Conservation (phyloP, 2,888 invertebrate genomes). For the Drosophila neonasuta region DNA sequence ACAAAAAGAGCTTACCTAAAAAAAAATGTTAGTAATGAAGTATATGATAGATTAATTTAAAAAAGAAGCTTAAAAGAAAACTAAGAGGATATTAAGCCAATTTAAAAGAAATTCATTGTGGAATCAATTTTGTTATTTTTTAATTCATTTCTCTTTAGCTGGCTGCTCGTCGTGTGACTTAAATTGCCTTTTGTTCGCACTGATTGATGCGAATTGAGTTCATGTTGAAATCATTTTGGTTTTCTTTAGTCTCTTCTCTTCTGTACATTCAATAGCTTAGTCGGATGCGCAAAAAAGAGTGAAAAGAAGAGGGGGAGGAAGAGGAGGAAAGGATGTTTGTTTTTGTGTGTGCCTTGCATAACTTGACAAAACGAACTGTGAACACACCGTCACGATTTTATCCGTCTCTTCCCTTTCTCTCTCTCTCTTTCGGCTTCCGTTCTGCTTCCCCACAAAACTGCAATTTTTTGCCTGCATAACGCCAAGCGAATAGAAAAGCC, state of each 20-base stretch:
- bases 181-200: neutral
- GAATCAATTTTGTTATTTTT: neutral
- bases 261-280: neutral
- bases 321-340: conserved; percentile 2
- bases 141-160: neutral
- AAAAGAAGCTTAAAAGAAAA: no score
- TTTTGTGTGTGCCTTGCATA: conserved; percentile 35
- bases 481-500: neutral
- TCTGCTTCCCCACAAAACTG: neutral
- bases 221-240: neutral
- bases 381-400: neutral
- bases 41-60: no score
- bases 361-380: conserved; percentile 37
- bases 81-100: no score
- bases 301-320: neutral
- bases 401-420: neutral
- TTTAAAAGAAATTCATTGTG: neutral
- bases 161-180: neutral
- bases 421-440: neutral
- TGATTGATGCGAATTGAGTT: neutral
- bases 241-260: neutral
- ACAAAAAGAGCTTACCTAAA: no score
- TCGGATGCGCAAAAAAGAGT: neutral
- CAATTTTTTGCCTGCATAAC: conserved; percentile 11
- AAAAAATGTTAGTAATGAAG: no score